Evolutionary conservation across 2,113 vertebrate species (phyloP).

Genomic region (Mugil cephalus): DNA sequence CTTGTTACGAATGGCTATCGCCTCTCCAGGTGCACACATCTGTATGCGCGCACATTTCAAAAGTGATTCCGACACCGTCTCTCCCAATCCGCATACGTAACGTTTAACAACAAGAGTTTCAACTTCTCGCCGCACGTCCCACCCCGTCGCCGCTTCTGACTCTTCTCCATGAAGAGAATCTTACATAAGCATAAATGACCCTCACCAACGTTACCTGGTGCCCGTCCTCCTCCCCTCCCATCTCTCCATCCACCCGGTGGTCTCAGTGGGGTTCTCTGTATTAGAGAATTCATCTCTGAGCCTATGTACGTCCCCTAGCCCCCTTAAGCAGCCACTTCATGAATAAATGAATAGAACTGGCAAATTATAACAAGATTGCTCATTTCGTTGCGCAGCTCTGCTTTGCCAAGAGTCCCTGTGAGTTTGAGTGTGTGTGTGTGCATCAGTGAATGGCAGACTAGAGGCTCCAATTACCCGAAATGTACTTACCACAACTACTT

Average conservation of each 20-base stretch:
- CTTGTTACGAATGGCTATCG: not conserved
- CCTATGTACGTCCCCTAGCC: conserved; percentile 4
- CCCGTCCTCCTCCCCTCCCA: conserved; percentile 6
- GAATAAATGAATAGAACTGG: conserved; percentile 71
- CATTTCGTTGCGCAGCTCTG: conserved; percentile 41
- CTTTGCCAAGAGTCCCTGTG: conserved; percentile 10
- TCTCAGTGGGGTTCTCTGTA: conserved; percentile 54
- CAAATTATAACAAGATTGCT: conserved; percentile 60
- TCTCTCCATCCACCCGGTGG: not conserved
- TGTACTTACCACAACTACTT: not conserved
- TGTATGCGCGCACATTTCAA: conserved; percentile 12
- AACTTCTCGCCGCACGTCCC: not conserved
- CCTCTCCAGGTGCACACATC: conserved; percentile 18
- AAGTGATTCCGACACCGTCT: not conserved
- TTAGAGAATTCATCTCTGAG: conserved; percentile 48
- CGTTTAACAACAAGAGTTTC: conserved; percentile 8
- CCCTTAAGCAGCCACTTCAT: conserved; percentile 66
- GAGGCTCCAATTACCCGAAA: conserved; percentile 36
- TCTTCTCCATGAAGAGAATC: conserved; percentile 3
- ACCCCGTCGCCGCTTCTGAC: conserved; percentile 24
- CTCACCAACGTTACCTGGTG: conserved; percentile 31
- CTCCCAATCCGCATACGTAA: conserved; percentile 9
- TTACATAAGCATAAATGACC: conserved; percentile 43
- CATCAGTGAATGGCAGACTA: not conserved
- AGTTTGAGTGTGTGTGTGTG: conserved; percentile 16